A percentile compares a stretch with the other conserved stretches of the same genome.
These are phyloP conservation scores for Drosophila carrolli DNA, from an alignment of 1,140 invertebrate genomes.

Conservation along the genomic window DNA sequence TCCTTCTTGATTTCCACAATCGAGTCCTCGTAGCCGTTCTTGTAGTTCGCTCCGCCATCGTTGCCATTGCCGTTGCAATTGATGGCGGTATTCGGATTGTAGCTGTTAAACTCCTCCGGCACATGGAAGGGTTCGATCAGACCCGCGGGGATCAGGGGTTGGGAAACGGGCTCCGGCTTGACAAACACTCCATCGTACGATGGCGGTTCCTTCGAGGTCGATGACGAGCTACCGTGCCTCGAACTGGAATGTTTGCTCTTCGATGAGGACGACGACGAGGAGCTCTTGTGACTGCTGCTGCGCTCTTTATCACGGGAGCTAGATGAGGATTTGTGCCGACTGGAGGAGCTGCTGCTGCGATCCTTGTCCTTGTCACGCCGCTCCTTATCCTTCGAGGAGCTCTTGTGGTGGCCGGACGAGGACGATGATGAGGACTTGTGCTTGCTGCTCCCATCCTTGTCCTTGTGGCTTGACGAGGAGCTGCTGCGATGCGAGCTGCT, in stretches of 20 bases:
- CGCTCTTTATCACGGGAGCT: slow-evolving; percentile 71
- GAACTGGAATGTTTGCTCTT: slow-evolving; percentile 85
- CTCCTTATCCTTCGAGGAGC: slow-evolving; percentile 85
- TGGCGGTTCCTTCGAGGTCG: slow-evolving; percentile 60
- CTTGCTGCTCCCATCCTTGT: slow-evolving; percentile 85
- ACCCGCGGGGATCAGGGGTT: slow-evolving; percentile 63
- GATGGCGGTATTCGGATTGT: slow-evolving; percentile 6
- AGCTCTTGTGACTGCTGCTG: slow-evolving; percentile 74
- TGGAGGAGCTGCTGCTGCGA: slow-evolving; percentile 84
- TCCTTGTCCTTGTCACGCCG: slow-evolving; percentile 84
- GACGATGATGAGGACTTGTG: slow-evolving; percentile 84
- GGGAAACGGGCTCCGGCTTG: slow-evolving; percentile 84
- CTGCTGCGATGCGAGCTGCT: slow-evolving; percentile 84
- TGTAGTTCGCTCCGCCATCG: slow-evolving; percentile 73
- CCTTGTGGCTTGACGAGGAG: slow-evolving; percentile 79
- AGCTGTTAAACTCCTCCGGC: slow-evolving; percentile 7
- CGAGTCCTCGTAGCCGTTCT: slow-evolving; percentile 76
- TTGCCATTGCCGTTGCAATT: slow-evolving; percentile 41
- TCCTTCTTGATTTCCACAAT: slow-evolving; percentile 71
- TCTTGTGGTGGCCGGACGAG: slow-evolving; percentile 67
- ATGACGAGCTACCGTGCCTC: slow-evolving; percentile 73
- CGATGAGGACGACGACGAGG: slow-evolving; percentile 74
- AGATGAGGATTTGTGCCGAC: slow-evolving; percentile 85
- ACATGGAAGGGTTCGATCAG: slow-evolving; percentile 48
- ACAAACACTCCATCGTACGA: slow-evolving; percentile 78